Conservation (phyloP, 2,888 invertebrate genomes). For the Theretra japonica region DNA sequence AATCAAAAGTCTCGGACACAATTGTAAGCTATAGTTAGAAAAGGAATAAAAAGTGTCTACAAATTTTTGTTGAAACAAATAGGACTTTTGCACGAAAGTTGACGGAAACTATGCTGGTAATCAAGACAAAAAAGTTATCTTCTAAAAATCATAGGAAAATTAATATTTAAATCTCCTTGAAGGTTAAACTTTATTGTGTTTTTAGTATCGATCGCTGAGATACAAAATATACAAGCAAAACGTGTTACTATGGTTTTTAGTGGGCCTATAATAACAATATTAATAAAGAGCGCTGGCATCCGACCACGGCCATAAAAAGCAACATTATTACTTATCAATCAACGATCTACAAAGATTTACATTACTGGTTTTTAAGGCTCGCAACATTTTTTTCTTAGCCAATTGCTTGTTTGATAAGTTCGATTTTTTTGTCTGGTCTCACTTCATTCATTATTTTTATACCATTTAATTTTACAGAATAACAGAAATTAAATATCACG, state of each 20-base stretch:
- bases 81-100: too few species aligned
- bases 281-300: background rate
- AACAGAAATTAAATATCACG: too few species aligned
- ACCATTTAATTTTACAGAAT: too few species aligned
- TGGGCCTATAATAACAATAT: background rate
- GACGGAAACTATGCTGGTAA: too few species aligned
- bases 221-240: background rate
- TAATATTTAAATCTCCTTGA: background rate
- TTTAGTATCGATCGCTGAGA: background rate
- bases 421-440: too few species aligned
- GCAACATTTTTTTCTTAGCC: background rate
- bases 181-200: background rate
- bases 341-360: background rate
- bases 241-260: background rate
- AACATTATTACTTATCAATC: background rate
- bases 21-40: too few species aligned
- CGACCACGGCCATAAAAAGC: background rate
- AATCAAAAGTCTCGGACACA: too few species aligned
- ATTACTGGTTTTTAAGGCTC: background rate
- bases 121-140: too few species aligned
- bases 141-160: too few species aligned
- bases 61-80: too few species aligned
- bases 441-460: too few species aligned
- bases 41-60: too few species aligned
- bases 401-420: background rate